Base-by-base conservation (phyloP, 2,797 vertebrate species). In the Pseudomugil tenellus region DNA sequence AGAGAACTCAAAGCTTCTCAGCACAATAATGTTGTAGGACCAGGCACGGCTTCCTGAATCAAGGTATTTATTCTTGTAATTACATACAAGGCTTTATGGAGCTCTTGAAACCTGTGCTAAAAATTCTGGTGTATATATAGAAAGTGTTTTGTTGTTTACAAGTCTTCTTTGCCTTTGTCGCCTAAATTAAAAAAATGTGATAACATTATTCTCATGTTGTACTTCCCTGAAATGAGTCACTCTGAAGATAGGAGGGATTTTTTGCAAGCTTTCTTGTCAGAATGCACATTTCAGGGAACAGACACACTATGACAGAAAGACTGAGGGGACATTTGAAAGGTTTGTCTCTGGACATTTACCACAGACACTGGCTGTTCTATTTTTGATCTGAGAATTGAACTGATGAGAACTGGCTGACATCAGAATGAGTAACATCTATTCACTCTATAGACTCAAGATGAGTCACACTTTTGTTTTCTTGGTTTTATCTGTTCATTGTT, bases 371-470 rank as follows among this genome's bases (percentile, higher is more conserved):
- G 58, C 76, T 63, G 61, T 73, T 91, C 87, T 93, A 85, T 93
- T 91, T 91, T 83, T 79, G 69, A 77, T 58, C 69, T 31, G 46
- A 63, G 85, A 69, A 80, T 80, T 77, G 70, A 84, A 86, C 74
- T 79, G 72, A 71, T 74, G 76, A 77, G 77, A 72, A 75, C 81
- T 29, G 70, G 70, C 74, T 90, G 88, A 89, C 85, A 90, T 91
- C 89, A 86, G 77, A 63, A 74, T 91, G 89, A 92, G 78, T 88
- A 91, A 90, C 68, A 71, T 83, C 79, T 83, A 77, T 85, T 87
- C 81, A 83, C 70, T 81, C 74, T 87, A 87, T 87, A 85, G 87
- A 89, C 51, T 86, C 63, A 65, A 79, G 78, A 86, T 93, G 92
- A 93, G 78, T 93, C 93, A 93, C 72, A 72, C 73, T 81, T 80